Evolutionary conservation across 2,888 invertebrate species (phyloP).

Genomic region (Drosophila limbata): DNA sequence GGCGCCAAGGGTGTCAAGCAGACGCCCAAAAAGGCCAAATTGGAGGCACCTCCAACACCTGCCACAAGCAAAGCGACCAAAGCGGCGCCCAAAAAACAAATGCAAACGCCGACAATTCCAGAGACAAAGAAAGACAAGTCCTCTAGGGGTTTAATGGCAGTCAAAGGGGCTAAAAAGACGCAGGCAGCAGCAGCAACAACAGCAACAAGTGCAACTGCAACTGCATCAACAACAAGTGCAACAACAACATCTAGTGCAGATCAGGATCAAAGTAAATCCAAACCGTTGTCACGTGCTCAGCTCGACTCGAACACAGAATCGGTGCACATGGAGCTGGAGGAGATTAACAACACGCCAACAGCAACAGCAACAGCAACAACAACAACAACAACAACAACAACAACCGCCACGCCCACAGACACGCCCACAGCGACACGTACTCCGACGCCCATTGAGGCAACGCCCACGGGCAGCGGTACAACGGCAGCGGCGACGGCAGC

Average conservation of each 20-base stretch:
- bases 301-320: slow-evolving; percentile 79
- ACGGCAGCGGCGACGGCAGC: neutral
- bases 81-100: slow-evolving; percentile 28
- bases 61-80: slow-evolving; percentile 20
- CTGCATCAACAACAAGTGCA: slow-evolving; percentile 1
- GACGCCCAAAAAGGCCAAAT: slow-evolving; percentile 58
- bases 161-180: slow-evolving; percentile 44
- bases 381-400: slow-evolving; percentile 14
- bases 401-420: slow-evolving; percentile 26
- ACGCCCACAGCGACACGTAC: slow-evolving; percentile 35
- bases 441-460: slow-evolving; percentile 27
- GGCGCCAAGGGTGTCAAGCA: slow-evolving; percentile 47
- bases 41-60: slow-evolving; percentile 26
- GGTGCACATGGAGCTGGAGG: slow-evolving; percentile 82
- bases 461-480: slow-evolving; percentile 28
- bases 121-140: slow-evolving; percentile 35
- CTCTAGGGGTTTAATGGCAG: neutral
- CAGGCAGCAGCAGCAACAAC: slow-evolving; percentile 14
- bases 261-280: neutral
- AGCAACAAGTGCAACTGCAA: slow-evolving; percentile 3
- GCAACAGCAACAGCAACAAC: too few relatives aligned
- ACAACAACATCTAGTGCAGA: slow-evolving; percentile 1
- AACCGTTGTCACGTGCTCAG: slow-evolving; percentile 11
- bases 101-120: slow-evolving; percentile 30
- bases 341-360: slow-evolving; percentile 46